phyloP scores from a whole-genome alignment of 2,797 vertebrate species.

The Anas acuta region DNA sequence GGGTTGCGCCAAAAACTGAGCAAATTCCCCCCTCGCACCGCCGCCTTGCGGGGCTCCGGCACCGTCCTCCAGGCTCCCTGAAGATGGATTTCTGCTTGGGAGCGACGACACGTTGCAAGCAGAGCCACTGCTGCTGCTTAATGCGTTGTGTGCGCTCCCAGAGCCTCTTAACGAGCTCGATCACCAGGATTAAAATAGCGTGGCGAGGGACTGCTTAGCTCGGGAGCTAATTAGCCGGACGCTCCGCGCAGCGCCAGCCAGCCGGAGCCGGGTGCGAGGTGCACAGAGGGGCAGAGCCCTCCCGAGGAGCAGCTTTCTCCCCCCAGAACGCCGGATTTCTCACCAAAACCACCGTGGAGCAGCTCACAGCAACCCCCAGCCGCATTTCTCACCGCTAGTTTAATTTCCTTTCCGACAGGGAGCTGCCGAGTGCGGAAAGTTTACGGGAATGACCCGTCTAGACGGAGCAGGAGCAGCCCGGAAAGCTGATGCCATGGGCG shows the following conservation, averaged over 20 bases:
- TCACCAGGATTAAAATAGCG: constrained; percentile 53
- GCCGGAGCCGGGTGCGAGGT: background rate
- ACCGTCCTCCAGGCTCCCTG: too few relatives aligned
- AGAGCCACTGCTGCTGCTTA: background rate
- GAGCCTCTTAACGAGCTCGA: background rate
- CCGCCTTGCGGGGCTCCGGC: too few relatives aligned
- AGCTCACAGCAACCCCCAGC: background rate
- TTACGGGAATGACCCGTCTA: background rate
- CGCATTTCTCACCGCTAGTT: background rate
- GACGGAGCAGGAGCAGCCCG: background rate
- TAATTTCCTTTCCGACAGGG: background rate
- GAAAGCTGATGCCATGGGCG: rapidly evolving
- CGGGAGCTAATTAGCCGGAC: constrained; percentile 65
- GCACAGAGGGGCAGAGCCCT: background rate
- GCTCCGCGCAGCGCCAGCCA: background rate
- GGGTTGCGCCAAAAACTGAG: too few relatives aligned
- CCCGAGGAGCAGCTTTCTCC: background rate
- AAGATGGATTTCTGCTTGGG: too few relatives aligned
- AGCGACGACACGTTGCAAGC: background rate
- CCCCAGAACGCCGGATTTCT: background rate
- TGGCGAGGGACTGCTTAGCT: constrained; percentile 49
- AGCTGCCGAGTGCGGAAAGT: background rate
- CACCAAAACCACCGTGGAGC: background rate
- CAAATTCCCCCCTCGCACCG: too few relatives aligned
- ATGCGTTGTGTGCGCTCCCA: background rate